Evolutionary conservation across 1,140 invertebrate species (phyloP), one percentile per base, ranked within the genome.

Genomic region (Drosophila eugracilis): DNA sequence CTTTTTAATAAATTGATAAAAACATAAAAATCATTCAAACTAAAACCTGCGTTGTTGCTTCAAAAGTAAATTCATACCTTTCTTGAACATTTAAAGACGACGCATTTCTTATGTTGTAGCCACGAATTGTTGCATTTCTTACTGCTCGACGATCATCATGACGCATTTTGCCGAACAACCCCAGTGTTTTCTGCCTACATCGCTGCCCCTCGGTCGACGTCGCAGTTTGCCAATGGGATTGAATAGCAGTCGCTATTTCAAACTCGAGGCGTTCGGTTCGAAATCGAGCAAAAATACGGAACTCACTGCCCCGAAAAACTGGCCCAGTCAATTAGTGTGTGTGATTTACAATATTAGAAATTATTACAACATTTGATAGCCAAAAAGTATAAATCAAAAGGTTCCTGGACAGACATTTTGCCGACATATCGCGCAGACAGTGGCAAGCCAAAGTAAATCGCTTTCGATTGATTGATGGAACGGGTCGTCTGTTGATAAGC

Each of bases 391-490:
- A 67, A 58, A 65, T 39, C 55, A 65, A 60, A 39, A 6, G 5
- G 26, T 39, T 60, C 14, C 41, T 12, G 24, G 9, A 52, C 21
- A 47, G 42, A 30, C 48, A 28, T 14, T 17, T 19, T 10, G 9
- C 41, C 42, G 42, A 39, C n/a, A 67, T 73, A 66, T 78, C 71
- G 30, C 71, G 30, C 36, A 37, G 74, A 57, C 59, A 57, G 47
- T 14, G 60, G 44, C 45, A 62, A 57, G 54, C 58, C 53, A 52
- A 75, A 83, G 30, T 78, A 75, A 85, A 76, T 73, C 80, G 66
- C 60, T 36, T 53, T 70, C 65, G 75, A 79, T 79, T 86, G 80
- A 85, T 85, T 86, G 81, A 60, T 80, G 59, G 36, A 41, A 77
- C 44, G 45, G 47, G 63, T 55, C 59, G 28, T 58, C 37, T n/a